Evolutionary conservation across 2,113 vertebrate species (phyloP).

Genomic region (Anas platyrhynchos): DNA sequence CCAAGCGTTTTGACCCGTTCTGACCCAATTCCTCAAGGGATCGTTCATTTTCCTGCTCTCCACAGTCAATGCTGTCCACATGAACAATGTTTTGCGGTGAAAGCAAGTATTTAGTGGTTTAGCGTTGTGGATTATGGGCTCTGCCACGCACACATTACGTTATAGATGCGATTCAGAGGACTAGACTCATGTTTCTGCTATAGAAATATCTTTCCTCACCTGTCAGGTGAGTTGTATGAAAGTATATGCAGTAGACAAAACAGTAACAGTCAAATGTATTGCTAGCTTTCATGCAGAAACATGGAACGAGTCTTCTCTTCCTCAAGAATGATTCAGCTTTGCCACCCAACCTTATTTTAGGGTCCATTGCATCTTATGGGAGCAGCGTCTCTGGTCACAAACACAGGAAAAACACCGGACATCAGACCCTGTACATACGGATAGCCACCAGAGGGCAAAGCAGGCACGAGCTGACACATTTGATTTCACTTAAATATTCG

Average conservation of each 20-base stretch:
- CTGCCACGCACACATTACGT: not conserved
- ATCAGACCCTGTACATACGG: not conserved
- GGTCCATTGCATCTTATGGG: accelerated
- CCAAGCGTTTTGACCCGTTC: accelerated
- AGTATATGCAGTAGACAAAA: not conserved
- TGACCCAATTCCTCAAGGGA: not conserved
- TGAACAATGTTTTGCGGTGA: accelerated
- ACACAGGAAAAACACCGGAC: not conserved
- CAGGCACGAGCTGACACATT: accelerated
- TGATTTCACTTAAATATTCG: accelerated
- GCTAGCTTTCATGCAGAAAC: not conserved
- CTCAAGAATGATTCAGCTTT: not conserved
- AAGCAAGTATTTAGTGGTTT: not conserved
- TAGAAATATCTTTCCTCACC: accelerated
- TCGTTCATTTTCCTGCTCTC: not conserved
- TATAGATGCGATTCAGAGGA: no score
- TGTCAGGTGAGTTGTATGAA: not conserved
- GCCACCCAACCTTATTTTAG: not conserved
- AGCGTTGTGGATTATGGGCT: not conserved
- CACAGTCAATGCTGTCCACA: accelerated
- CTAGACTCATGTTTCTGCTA: accelerated
- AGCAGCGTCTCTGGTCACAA: not conserved
- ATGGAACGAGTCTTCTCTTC: not conserved
- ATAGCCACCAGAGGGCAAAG: not conserved
- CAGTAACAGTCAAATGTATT: not conserved